These are phyloP conservation scores for Carassius gibelio DNA, from an alignment of 2,113 vertebrate species.

Conservation along the genomic window DNA sequence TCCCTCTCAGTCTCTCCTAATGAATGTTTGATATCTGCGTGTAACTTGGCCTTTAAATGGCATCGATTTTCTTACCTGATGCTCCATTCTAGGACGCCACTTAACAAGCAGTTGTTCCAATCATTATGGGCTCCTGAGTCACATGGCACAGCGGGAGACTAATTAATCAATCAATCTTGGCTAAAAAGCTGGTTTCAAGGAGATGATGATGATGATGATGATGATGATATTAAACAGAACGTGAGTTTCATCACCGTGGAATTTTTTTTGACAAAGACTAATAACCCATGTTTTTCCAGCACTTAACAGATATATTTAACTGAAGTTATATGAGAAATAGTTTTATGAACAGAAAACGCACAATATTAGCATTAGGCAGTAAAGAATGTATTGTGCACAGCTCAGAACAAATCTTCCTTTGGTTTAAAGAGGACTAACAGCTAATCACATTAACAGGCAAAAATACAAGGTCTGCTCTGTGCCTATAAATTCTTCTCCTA, in stretches of 20 bases:
- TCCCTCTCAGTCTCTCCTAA: conserved; percentile 1
- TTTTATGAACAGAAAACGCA: background rate
- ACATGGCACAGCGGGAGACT: conserved; percentile 37
- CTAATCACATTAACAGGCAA: conserved; percentile 34
- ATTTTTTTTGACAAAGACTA: background rate
- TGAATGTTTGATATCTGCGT: conserved; percentile 36
- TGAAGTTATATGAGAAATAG: no score
- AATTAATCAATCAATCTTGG: conserved; percentile 41
- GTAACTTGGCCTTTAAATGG: conserved; percentile 58
- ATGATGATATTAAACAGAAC: background rate
- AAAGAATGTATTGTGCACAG: background rate
- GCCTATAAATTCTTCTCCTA: background rate
- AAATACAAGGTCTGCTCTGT: background rate
- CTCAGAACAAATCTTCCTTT: conserved; percentile 7
- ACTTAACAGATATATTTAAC: background rate
- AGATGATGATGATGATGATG: background rate
- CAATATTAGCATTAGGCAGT: background rate
- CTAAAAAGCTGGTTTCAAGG: background rate
- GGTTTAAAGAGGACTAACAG: conserved; percentile 6
- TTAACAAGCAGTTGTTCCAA: conserved; percentile 40
- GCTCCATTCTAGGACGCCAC: conserved; percentile 20
- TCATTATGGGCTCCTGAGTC: conserved; percentile 48
- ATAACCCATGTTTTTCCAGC: background rate
- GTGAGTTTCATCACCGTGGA: background rate
- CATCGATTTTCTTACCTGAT: conserved; percentile 46